Percentiles rank a stretch among this genome's conserved stretches.
Conservation (phyloP, 92 coral and sea anemone genomes). For the Paramuricea clavata region DNA sequence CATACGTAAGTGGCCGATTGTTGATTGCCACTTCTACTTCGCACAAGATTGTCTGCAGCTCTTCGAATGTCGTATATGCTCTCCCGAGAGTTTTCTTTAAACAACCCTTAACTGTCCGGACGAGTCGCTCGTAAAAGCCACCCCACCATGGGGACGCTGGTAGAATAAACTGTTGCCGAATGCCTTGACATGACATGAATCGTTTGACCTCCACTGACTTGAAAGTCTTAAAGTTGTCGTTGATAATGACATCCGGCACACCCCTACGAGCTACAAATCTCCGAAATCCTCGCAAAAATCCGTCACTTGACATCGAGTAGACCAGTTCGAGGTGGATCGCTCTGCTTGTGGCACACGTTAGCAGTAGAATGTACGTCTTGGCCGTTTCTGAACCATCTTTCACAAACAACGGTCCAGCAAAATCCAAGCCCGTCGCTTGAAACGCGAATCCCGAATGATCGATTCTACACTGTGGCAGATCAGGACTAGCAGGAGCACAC, state of each 20-base stretch:
- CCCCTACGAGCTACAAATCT: slow-evolving; percentile 41
- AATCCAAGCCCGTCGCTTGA: neutral
- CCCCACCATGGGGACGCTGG: slow-evolving; percentile 58
- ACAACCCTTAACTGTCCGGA: slow-evolving; percentile 49
- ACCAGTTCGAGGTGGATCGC: neutral
- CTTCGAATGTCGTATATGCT: slow-evolving; percentile 37
- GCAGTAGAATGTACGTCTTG: neutral
- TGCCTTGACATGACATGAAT: slow-evolving; percentile 48
- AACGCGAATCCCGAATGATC: neutral
- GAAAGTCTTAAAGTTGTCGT: slow-evolving; percentile 39
- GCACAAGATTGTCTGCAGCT: slow-evolving; percentile 34
- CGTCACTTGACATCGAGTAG: neutral
- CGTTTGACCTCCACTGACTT: slow-evolving; percentile 26
- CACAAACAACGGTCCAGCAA: neutral
- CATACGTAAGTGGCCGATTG: slow-evolving; percentile 41
- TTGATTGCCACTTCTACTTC: slow-evolving; percentile 42
- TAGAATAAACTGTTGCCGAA: slow-evolving; percentile 27
- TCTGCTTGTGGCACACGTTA: neutral
- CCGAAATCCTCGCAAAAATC: slow-evolving; percentile 44
- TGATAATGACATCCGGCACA: slow-evolving; percentile 11
- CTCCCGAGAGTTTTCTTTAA: slow-evolving; percentile 50
- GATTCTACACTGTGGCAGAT: neutral
- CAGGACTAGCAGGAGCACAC: neutral
- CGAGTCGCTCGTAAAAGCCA: slow-evolving; percentile 57
- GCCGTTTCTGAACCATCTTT: neutral